These are phyloP conservation scores for Berghia stephanieae DNA, from an alignment of 1,140 invertebrate species.

Conservation along the genomic window DNA sequence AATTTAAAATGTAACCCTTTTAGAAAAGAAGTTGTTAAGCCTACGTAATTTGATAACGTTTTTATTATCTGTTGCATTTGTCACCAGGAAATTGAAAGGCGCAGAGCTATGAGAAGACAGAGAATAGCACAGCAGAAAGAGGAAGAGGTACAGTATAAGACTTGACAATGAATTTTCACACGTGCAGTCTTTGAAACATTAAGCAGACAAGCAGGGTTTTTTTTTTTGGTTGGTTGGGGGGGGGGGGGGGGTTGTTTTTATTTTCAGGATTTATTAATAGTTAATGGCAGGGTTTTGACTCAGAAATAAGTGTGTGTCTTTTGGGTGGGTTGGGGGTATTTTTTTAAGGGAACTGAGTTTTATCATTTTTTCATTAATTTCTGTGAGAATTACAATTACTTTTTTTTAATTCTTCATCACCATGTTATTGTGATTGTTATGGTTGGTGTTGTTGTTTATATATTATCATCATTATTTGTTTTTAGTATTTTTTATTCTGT, in stretches of 20 bases:
- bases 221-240: no score
- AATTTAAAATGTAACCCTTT: no score
- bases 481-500: no score
- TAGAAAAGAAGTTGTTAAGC: no score
- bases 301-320: no score
- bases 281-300: no score
- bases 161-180: not conserved
- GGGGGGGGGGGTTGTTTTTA: no score
- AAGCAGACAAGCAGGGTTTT: not conserved
- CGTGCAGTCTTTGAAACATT: not conserved
- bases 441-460: no score
- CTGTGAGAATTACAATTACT: not conserved
- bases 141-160: conserved; percentile 64
- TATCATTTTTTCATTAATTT: not conserved
- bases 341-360: not conserved
- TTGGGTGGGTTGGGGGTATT: no score
- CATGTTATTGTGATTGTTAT: no score
- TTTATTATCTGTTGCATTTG: not conserved
- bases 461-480: no score
- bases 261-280: not conserved
- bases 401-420: no score
- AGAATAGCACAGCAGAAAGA: conserved; percentile 76
- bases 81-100: conserved; percentile 78
- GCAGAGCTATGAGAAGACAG: conserved; percentile 77
- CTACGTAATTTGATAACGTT: not conserved